Percentiles rank a stretch among this genome's conserved stretches.
phyloP scores from a whole-genome alignment of 2,888 invertebrate species.

The Zygogramma bicolorata region DNA sequence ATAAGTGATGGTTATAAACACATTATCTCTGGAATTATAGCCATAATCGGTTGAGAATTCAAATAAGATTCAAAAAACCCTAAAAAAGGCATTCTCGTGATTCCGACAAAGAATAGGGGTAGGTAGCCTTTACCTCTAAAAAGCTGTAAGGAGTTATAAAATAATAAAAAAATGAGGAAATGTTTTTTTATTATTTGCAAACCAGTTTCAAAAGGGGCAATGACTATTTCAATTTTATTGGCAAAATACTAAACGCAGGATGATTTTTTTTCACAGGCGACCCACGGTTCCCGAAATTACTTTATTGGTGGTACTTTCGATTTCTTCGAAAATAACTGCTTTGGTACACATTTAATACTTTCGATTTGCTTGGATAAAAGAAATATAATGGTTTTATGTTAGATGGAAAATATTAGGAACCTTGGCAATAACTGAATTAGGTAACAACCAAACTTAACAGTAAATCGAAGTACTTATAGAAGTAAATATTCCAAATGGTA shows the following conservation, averaged over 20 bases:
- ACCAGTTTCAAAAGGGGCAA: background rate
- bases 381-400: too few relatives aligned
- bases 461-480: too few relatives aligned
- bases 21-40: constrained; percentile 4
- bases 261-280: background rate
- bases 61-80: background rate
- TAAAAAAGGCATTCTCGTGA: background rate
- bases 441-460: too few relatives aligned
- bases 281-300: background rate
- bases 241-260: background rate
- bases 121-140: constrained; percentile 14
- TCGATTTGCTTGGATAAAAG: too few relatives aligned
- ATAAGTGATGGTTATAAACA: background rate
- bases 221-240: background rate
- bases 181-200: constrained; percentile 4
- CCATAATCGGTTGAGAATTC: constrained; percentile 18
- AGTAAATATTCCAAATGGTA: too few relatives aligned
- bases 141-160: constrained; percentile 26
- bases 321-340: background rate
- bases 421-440: too few relatives aligned
- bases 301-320: background rate
- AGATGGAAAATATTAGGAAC: too few relatives aligned
- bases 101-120: constrained; percentile 14
- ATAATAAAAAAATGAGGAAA: constrained; percentile 25
- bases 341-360: too few relatives aligned